Evolutionary conservation across 2,797 vertebrate species (phyloP), one percentile per base, ranked within the genome.

Genomic region (Alca torda): DNA sequence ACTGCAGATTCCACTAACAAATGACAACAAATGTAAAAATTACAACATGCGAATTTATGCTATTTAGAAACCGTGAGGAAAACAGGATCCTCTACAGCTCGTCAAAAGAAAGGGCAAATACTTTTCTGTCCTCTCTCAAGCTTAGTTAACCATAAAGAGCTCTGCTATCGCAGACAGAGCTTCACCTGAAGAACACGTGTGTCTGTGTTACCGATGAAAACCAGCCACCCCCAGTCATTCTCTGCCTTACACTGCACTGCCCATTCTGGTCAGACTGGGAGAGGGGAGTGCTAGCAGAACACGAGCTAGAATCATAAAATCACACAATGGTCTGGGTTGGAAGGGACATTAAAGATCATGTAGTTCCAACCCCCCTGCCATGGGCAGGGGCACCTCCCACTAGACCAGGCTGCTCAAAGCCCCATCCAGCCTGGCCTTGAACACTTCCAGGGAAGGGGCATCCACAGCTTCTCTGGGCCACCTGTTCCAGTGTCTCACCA

Each of bases 141-240:
- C 24, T 81, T 31, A 61, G 81, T 84, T 31, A 61, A 77, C 26
- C 31, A 41, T 4, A 30, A 39, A 80, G 65, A 87, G 30, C 23
- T 56, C 65, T 64, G 61, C 53, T 56, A 30, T 1, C 3, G 8
- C 68, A 80, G 60, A 37, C 31, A 57, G 19, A 83, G n/a, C 9
- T 73, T 54, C 48, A 46, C 35, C 79, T 23, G 13, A 33, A 28
- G 51, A 63, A 43, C 0, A 80, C n/a, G 16, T 50, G 45, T 21
- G 43, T 16, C 54, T 26, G 25, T 4, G 5, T 24, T 17, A 53
- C 7, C 0, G 0, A 31, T 28, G 21, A 59, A 67, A 77, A 26
- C 6, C 17, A 13, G 14, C 20, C 48, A 56, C n/a, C 11, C 18
- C 0, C 35, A 26, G 51, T 11, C 15, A 28, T 25, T 53, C 61